Conservation (phyloP, 2,113 vertebrate genomes). For the Myotis brandtii region DNA sequence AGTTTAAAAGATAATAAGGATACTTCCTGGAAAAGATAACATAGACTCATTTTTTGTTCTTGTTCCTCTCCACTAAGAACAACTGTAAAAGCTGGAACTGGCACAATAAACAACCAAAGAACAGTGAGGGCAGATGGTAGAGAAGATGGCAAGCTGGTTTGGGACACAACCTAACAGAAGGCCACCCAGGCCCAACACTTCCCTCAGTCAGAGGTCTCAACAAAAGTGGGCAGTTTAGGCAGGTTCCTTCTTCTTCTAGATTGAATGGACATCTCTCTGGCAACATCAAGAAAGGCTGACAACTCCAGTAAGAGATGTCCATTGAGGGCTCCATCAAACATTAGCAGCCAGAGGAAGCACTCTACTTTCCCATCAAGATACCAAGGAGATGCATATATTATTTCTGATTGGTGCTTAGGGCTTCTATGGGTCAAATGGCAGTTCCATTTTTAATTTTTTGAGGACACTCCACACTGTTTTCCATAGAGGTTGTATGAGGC, state of each 20-base stretch:
- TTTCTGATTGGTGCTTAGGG: too few species aligned
- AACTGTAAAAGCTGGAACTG: neutral
- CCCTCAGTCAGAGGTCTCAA: neutral
- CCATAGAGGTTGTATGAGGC: too few species aligned
- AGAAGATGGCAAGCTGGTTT: neutral
- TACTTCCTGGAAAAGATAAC: neutral
- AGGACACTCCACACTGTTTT: too few species aligned
- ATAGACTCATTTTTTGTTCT: neutral
- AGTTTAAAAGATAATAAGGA: neutral
- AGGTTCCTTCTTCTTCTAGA: neutral
- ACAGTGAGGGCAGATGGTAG: neutral
- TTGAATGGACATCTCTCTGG: neutral
- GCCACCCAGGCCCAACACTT: neutral
- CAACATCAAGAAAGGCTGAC: neutral
- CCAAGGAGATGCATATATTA: neutral
- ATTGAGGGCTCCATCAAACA: neutral
- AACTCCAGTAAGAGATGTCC: accelerated
- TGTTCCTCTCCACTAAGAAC: neutral
- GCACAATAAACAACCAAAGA: neutral
- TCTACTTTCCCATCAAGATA: neutral
- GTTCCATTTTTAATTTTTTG: too few species aligned
- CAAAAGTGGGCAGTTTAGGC: too few species aligned
- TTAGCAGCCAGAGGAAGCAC: neutral
- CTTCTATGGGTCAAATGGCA: too few species aligned
- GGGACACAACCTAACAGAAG: neutral